Base-by-base conservation (phyloP, 2,888 invertebrate genomes). In the Emmelina monodactyla region DNA sequence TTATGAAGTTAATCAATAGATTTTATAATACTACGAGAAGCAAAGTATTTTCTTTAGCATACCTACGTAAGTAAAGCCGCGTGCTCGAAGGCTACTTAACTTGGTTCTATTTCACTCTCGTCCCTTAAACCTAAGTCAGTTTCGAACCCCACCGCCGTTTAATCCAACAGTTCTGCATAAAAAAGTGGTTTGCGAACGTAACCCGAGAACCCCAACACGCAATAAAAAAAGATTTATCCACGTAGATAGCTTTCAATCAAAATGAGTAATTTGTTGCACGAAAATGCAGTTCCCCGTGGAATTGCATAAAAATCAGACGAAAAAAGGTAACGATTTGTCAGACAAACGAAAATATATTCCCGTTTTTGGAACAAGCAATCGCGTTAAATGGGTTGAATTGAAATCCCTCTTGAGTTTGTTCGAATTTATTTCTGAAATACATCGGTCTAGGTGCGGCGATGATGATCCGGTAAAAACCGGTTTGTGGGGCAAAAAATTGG, bases 331-430 rank as follows among this genome's bases (percentile, higher is more conserved):
- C 58, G 64, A 58, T 58, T 47, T 50, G 49, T 49, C 49, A 58
- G 59, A 68, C 65, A 66, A 71, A 68, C 66, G 66, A 62, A 72
- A 66, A 75, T 70, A 65, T 72, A 70, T 70, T 59, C 56, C 64
- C 62, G 62, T 73, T 73, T 73, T 73, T 76, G 70, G 64, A 72
- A 73, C 73, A 72, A 72, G 71, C 70, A 70, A 69, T 70, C 68
- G 66, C 57, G 60, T 66, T 72, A 69, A 73, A 75, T 75, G 66
- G 73, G 65, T 66, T 67, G 59, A 64, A 57, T 58, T 51, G 62
- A 66, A 72, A 66, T 71, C 72, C 70, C 75, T 67, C 75, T 73
- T 75, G 69, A 68, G 59, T 71, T 65, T 60, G 65, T 71, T 62
- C 66, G 58, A 69, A 67, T 69, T 69, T 66, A n/a, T 9, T 29